Evolutionary conservation across 2,797 vertebrate species (phyloP).

Genomic region (Mionectes olivaceus): DNA sequence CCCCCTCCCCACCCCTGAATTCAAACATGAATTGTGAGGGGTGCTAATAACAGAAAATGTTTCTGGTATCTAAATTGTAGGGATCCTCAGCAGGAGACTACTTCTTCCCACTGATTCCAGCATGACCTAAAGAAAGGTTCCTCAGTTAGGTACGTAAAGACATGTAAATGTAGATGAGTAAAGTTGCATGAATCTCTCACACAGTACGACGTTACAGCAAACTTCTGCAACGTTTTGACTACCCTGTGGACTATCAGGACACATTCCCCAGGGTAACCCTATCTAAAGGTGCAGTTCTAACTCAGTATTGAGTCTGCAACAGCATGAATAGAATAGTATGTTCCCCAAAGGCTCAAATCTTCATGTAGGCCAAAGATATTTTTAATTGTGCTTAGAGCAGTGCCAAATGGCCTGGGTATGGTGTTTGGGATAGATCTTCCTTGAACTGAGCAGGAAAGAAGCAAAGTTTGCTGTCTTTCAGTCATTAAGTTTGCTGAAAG

Average conservation of each 20-base stretch:
- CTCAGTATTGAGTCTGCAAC: background rate
- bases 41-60: background rate
- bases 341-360: background rate
- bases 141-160: background rate
- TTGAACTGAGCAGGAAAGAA: background rate
- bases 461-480: background rate
- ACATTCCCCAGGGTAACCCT: background rate
- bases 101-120: background rate
- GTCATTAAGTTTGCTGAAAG: background rate
- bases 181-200: background rate
- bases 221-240: background rate
- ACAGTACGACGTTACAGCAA: background rate
- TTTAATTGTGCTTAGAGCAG: background rate
- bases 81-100: background rate
- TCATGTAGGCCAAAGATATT: background rate
- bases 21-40: background rate
- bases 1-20: background rate
- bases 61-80: background rate
- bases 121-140: background rate
- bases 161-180: background rate
- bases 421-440: background rate
- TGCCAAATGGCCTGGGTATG: accelerated
- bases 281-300: background rate
- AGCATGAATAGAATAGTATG: background rate
- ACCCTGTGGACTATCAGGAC: background rate